Evolutionary conservation across 2,888 invertebrate species (phyloP), one percentile per base, ranked within the genome.

Genomic region (Sympetrum striolatum): DNA sequence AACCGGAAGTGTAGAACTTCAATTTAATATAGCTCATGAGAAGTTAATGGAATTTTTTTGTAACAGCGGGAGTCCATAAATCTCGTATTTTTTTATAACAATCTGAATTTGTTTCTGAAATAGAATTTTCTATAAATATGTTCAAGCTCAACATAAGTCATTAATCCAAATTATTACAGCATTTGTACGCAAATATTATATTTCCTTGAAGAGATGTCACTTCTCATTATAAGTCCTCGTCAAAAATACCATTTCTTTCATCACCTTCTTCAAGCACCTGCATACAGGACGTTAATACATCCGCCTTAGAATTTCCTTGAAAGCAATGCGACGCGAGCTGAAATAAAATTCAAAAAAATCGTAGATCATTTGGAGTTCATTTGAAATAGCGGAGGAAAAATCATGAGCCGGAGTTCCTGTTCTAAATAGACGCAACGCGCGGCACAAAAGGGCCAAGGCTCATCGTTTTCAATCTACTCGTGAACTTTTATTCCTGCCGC

Each of bases 391-490:
- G 82, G 18, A 58, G 31, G 14, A 82, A 82, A 82, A 82, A 82
- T 25, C 82, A 53, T 53, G 82, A 48, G 15, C 22, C 58, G 82
- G 22, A 25, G 82, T 82, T 48, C 53, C 48, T 58, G 58, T 18
- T 22, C 37, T 37, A 86, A 64, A 86, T 64, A 37, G 86, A 86
- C 35, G 86, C 81, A 81, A 25, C n/a, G 81, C 12, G 8, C 44
- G 48, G 81, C 35, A 82, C 37, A 53, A 53, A 82, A 35, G 81
- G 44, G 18, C 37, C n/a, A 22, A 1, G 39, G 48, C 44, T 82
- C 82, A 31, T 60, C 82, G 82, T 31, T 82, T 82, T 35, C 82
- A 82, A 82, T 82, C 82, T 60, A 58, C 58, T 35, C 35, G 58
- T 82, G 82, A 58, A 53, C 82, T 82, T 48, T 58, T 58, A 81